Percentiles rank a stretch among this genome's conserved stretches.
phyloP scores from a whole-genome alignment of 2,888 invertebrate species.

The Calephelis perditalis region DNA sequence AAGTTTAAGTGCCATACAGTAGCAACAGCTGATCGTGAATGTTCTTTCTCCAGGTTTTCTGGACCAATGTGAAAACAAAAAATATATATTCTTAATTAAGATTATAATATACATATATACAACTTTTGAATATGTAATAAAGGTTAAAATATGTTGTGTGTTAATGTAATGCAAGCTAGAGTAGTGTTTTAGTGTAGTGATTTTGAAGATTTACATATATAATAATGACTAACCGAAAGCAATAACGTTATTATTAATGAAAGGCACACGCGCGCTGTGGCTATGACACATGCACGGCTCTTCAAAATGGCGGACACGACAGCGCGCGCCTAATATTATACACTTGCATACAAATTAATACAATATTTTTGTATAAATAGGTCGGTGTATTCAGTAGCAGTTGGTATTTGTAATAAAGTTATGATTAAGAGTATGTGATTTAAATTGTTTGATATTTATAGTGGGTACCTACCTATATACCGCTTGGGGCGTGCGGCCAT shows the following conservation, averaged over 20 bases:
- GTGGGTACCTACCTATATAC: conserved; percentile 36
- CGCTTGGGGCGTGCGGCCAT: conserved; percentile 69
- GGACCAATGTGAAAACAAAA: conserved; percentile 65
- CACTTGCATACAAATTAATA: conserved; percentile 67
- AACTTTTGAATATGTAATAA: conserved; percentile 72
- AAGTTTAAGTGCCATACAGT: conserved; percentile 67
- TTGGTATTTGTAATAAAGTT: conserved; percentile 66
- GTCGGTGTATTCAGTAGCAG: conserved; percentile 69
- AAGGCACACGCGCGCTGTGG: conserved; percentile 64
- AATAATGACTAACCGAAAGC: conserved; percentile 67
- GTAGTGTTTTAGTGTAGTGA: conserved; percentile 71
- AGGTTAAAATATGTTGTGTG: conserved; percentile 67
- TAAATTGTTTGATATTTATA: conserved; percentile 46
- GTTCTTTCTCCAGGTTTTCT: conserved; percentile 55
- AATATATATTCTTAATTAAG: conserved; percentile 53
- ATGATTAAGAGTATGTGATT: conserved; percentile 57
- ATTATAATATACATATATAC: conserved; percentile 62
- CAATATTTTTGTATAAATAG: conserved; percentile 76
- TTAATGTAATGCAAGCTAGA: conserved; percentile 73
- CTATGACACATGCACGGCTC: conserved; percentile 14
- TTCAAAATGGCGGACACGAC: conserved; percentile 39
- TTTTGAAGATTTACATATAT: conserved; percentile 72
- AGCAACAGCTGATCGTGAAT: conserved; percentile 46
- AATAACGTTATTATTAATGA: conserved; percentile 56
- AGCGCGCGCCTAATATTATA: conserved; percentile 64